Conservation (phyloP, 2,113 vertebrate genomes). For the Hippocampus abdominalis region DNA sequence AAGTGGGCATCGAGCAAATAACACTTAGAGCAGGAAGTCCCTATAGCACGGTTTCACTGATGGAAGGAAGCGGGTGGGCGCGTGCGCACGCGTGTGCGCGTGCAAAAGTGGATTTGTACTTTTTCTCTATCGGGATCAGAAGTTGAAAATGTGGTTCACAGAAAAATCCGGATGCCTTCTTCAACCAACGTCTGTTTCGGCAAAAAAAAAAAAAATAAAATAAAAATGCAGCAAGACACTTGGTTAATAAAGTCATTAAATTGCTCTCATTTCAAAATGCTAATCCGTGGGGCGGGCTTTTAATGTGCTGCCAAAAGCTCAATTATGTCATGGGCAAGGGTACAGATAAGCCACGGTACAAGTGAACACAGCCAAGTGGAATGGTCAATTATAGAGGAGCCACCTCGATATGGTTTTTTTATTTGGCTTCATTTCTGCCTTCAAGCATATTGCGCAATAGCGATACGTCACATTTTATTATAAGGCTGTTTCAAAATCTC, state of each 20-base stretch:
- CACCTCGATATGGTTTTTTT: conserved; percentile 46
- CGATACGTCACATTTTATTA: conserved; percentile 46
- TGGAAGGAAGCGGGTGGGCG: conserved; percentile 51
- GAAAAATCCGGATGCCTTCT: conserved; percentile 54
- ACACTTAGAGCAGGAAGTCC: conserved; percentile 55
- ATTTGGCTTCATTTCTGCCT: conserved; percentile 49
- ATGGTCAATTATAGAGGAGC: conserved; percentile 56
- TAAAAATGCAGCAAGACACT: conserved; percentile 18
- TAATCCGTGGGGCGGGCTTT: conserved; percentile 48
- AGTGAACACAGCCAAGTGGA: conserved; percentile 55
- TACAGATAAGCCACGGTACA: conserved; percentile 63
- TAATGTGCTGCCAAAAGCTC: conserved; percentile 55
- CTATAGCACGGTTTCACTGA: conserved; percentile 39
- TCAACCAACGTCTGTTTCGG: conserved; percentile 34
- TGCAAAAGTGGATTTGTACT: conserved; percentile 25
- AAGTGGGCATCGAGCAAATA: conserved; percentile 63
- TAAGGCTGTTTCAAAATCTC: conserved; percentile 49
- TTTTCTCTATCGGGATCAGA: conserved; percentile 29
- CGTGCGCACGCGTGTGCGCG: conserved; percentile 6
- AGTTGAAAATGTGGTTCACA: conserved; percentile 34
- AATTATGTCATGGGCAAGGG: conserved; percentile 60
- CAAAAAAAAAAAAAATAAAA: neutral
- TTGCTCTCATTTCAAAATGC: conserved; percentile 50
- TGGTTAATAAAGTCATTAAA: conserved; percentile 53
- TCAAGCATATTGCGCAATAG: conserved; percentile 36